Evolutionary conservation across 2,797 vertebrate genomes (phyloP), one percentile per base, ranked within the genome.

Genomic region (Brachyrhaphis roseni): DNA sequence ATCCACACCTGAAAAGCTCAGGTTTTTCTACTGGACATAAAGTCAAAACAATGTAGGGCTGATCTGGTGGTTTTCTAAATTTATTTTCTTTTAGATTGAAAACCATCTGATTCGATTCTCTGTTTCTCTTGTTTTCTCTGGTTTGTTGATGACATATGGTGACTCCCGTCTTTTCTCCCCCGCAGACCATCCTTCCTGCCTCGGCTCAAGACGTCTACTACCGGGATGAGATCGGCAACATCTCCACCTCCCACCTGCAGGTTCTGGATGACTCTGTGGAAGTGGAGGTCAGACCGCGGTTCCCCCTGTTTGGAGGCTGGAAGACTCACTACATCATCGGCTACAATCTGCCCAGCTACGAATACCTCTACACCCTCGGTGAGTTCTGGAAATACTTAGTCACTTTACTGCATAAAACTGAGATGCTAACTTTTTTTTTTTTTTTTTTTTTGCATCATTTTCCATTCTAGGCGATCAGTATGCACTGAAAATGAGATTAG

Each of bases 171-270:
- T 1, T 68, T 73, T 83, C 53, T 80, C 41, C 76, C 76, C 23
- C 72, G 49, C 92, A 99, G 98, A 99, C 98, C n/a, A 99, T 99
- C 88, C 98, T 99, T 18, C 98, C 98, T 8, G 98, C 98, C 46
- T 98, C 98, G 0, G 98, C 98, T 82, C 98, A 99, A 91, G 98
- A 99, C 0, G 98, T 99, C 6, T 99, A 99, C 89, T 99, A 99
- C 94, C 92, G 98, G 76, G 98, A 99, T 82, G 98, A 99, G 92
- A 99, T 99, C 0, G 98, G 98, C 36, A 99, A 99, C 91, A 99
- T 99, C 88, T 99, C 98, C 84, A 99, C 98, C 86, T 99, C 98
- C 88, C 98, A 99, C 87, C 95, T 99, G 79, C 97, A 99, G 74
- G 90, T 99, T 76, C 92, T 99, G 86, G 98, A 99, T 78, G 98